Base-by-base conservation (phyloP, 2,113 vertebrate species). In the Archocentrus centrarchus region DNA sequence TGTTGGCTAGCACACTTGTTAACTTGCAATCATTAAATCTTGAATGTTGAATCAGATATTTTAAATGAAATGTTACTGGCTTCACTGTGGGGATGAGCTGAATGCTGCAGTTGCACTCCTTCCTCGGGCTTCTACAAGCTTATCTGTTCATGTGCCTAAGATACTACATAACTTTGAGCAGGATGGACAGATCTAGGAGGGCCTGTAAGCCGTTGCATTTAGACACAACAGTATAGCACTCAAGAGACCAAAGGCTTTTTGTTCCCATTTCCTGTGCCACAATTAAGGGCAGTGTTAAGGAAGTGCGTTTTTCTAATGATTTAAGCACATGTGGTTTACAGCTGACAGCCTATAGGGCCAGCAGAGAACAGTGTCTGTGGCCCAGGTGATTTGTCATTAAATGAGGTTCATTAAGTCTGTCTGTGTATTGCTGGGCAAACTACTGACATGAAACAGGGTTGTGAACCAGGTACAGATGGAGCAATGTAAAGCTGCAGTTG, bases 371-470 rank as follows among this genome's bases (percentile, higher is more conserved):
- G 66, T 41, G 75, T 89, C 82, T 89, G 86, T 66, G 80, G 86
- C 66, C 83, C 89, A 93, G 92, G 92, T 93, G 92, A 93, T 90
- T 92, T 93, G 91, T 93, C 91, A 92, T 91, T 87, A 83, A 91
- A 86, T 89, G 78, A 79, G 86, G 85, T 90, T 94, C 86, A 89
- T 93, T 94, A 90, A 47, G 81, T 81, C 77, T 82, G 87, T 60
- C 86, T 79, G 77, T 81, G 81, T 81, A 80, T 90, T 89, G 76
- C 84, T 89, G 89, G 80, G 77, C 63, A 83, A 92, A 88, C 88
- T 79, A 88, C 81, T 82, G 92, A 89, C 87, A 90, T 89, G 89
- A 81, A 92, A 92, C 84, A 44, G 30, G 84, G 85, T 88, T 58
- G 75, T 89, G 88, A 93, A 89, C 92, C 85, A 91, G 87, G 59